A percentile compares a stretch with the other conserved stretches of the same genome.
Conservation (phyloP, 2,888 invertebrate genomes). For the Willowsia nigromaculata region DNA sequence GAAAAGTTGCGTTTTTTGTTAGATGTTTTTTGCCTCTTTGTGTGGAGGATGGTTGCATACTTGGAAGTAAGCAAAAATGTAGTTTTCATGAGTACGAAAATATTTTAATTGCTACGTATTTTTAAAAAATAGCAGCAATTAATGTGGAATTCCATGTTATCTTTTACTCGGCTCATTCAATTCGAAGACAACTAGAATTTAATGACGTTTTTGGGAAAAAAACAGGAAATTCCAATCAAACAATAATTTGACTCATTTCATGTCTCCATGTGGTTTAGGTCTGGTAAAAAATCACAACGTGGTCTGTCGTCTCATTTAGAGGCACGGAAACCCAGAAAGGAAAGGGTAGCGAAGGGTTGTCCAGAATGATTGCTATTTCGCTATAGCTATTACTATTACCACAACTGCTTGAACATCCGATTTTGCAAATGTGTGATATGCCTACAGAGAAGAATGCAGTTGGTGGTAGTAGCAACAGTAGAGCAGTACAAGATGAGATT, state of each 20-base stretch:
- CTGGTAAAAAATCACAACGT: constrained; percentile 6
- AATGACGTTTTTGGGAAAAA: no score
- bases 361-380: neutral
- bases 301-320: neutral
- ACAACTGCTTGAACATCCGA: neutral
- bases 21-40: no score
- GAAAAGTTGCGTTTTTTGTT: no score
- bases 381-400: neutral
- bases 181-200: no score
- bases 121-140: no score
- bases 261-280: neutral
- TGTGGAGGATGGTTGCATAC: no score
- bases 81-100: no score
- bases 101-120: no score
- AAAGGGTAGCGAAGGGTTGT: neutral
- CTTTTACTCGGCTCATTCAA: no score
- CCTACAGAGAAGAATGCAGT: neutral
- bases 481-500: neutral
- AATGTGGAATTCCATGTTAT: no score
- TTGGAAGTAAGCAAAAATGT: no score
- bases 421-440: neutral
- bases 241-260: constrained; percentile 23
- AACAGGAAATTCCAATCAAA: neutral
- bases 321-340: neutral
- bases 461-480: neutral